Percentiles rank a stretch among this genome's conserved stretches.
These are phyloP conservation scores for Hormiphora californensis DNA, from an alignment of 37 sponge, comb jelly and placozoan species.

Conservation along the genomic window DNA sequence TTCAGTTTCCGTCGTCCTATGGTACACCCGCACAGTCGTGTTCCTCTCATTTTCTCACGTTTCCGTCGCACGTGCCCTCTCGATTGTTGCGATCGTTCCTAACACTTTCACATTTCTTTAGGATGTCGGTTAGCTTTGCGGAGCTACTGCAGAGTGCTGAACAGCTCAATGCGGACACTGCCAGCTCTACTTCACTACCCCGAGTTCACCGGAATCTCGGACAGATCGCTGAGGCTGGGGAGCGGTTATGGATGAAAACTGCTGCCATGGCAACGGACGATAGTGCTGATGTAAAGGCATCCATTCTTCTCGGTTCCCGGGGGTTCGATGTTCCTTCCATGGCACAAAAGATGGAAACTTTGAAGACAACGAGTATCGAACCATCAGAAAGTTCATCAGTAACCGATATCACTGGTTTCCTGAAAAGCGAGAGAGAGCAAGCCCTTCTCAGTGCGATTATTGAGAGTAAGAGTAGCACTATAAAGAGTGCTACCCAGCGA, in stretches of 20 bases:
- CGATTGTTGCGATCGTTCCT: too few species aligned
- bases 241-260: slow-evolving; percentile 76
- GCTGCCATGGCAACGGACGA: slow-evolving; percentile 60
- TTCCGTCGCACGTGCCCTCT: too few species aligned
- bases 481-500: slow-evolving; percentile 48
- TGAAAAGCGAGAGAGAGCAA: slow-evolving; percentile 86
- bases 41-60: too few species aligned
- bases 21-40: too few species aligned
- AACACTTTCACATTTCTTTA: too few species aligned
- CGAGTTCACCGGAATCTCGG: slow-evolving; percentile 80
- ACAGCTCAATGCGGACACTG: slow-evolving; percentile 72
- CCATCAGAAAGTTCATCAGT: slow-evolving; percentile 58
- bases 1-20: too few species aligned
- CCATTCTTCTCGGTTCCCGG: slow-evolving; percentile 83
- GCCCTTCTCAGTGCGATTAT: slow-evolving; percentile 87
- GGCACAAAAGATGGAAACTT: slow-evolving; percentile 75
- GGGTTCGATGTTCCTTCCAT: slow-evolving; percentile 88
- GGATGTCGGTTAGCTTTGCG: slow-evolving; percentile 63
- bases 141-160: slow-evolving; percentile 86
- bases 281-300: slow-evolving; percentile 77
- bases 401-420: slow-evolving; percentile 67
- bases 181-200: slow-evolving; percentile 71
- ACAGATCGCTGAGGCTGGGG: slow-evolving; percentile 91
- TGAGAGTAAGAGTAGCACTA: slow-evolving; percentile 67
- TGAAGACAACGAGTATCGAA: slow-evolving; percentile 88